These are phyloP conservation scores for Hyperoodon ampullatus DNA, from an alignment of 2,113 vertebrate species.

Conservation along the genomic window DNA sequence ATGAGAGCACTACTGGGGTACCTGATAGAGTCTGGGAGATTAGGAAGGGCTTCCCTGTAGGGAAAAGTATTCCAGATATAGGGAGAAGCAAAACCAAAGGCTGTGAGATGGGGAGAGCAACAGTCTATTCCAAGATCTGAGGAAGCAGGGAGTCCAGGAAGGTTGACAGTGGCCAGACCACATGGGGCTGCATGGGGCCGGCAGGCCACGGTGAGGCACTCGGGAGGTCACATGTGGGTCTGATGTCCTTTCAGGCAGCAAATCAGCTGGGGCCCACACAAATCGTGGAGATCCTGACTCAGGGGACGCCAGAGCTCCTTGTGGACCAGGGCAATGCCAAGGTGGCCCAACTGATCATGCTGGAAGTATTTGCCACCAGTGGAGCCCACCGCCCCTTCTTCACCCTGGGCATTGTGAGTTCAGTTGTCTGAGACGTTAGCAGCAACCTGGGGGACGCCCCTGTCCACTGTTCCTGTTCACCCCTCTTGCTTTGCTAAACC, in stretches of 20 bases:
- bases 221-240: background rate
- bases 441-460: too few relatives aligned
- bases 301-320: background rate
- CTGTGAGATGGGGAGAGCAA: background rate
- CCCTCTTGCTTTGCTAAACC: background rate
- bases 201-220: background rate
- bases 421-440: background rate
- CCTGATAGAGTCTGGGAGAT: background rate
- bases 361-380: constrained; percentile 59
- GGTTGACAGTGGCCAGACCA: background rate
- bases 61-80: background rate
- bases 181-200: background rate
- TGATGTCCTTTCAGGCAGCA: constrained; percentile 62
- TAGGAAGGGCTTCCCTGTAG: background rate
- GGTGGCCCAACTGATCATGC: constrained; percentile 53
- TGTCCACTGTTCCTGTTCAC: background rate
- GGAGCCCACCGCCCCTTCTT: constrained; percentile 54
- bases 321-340: background rate
- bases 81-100: background rate
- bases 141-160: background rate
- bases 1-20: background rate
- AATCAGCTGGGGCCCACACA: constrained; percentile 38
- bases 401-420: constrained; percentile 79
- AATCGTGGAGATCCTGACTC: constrained; percentile 54
- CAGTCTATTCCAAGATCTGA: background rate